A percentile compares a stretch with the other conserved stretches of the same genome.
Evolutionary conservation across 2,888 invertebrate genomes (phyloP).

Genomic region (Incurvaria masculella): DNA sequence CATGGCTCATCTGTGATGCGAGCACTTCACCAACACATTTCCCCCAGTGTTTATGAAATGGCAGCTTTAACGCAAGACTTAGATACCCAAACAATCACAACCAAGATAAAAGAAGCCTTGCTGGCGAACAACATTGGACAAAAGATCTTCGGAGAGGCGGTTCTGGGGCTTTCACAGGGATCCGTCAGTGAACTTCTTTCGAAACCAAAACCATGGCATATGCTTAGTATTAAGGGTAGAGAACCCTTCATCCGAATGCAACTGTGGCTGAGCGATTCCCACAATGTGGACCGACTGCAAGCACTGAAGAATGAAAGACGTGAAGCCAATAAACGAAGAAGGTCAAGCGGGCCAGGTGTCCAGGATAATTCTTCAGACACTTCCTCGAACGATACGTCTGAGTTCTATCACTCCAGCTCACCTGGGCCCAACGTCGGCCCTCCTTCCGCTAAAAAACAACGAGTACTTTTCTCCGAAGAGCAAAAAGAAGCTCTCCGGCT

Average conservation of each 20-base stretch:
- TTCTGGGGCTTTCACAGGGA: slow-evolving; percentile 93
- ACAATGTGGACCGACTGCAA: slow-evolving; percentile 91
- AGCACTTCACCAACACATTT: slow-evolving; percentile 77
- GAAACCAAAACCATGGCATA: slow-evolving; percentile 99
- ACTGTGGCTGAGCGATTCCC: slow-evolving; percentile 92
- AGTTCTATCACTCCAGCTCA: slow-evolving; percentile 83
- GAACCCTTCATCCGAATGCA: slow-evolving; percentile 98
- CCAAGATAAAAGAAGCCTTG: slow-evolving; percentile 94
- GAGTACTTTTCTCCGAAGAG: slow-evolving; percentile 96
- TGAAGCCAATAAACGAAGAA: slow-evolving; percentile 86
- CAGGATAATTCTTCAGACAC: slow-evolving; percentile 88
- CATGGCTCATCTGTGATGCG: slow-evolving; percentile 66
- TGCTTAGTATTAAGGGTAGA: slow-evolving; percentile 96
- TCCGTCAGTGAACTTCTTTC: slow-evolving; percentile 96
- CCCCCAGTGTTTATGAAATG: slow-evolving; percentile 97
- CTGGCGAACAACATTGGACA: slow-evolving; percentile 97
- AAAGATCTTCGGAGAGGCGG: slow-evolving; percentile 98
- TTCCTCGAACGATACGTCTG: slow-evolving; percentile 84
- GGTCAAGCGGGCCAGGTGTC: slow-evolving; percentile 76
- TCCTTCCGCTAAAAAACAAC: slow-evolving; percentile 89
- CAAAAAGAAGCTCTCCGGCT: slow-evolving; percentile 95
- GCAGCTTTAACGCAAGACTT: slow-evolving; percentile 94
- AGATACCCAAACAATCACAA: slow-evolving; percentile 94
- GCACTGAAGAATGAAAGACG: slow-evolving; percentile 86
- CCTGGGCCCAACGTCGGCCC: slow-evolving; percentile 72